Evolutionary conservation across 2,888 invertebrate genomes (phyloP), one percentile per base, ranked within the genome.

Genomic region (Oconnorella tubifera): DNA sequence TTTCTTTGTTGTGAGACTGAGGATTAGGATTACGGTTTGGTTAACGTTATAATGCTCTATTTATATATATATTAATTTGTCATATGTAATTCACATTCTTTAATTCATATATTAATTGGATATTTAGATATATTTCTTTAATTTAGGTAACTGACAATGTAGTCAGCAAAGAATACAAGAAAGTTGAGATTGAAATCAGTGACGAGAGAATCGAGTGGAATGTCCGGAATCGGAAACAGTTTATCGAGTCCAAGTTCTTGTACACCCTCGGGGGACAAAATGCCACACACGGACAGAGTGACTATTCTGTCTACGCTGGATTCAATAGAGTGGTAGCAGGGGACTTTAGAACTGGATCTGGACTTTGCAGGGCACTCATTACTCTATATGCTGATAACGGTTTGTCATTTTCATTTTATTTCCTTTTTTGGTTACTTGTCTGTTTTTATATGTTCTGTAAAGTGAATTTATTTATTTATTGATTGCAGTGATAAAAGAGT

Each of bases 301-400:
- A 78, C 53, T 68, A 75, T 64, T 66, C 71, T 66, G 71, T 79
- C 10, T 80, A 75, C 68, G 75, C 74, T 25, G 80, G 78, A 28
- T 75, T 80, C 68, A 80, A 80, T 66, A 70, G 79, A 29, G 78
- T 79, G 10, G 78, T 80, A 14, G 76, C 74, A n/a, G 78, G 77
- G 28, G 70, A 69, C 61, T 76, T 71, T 65, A 70, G 79, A 4
- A 73, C 70, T 56, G 80, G 80, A 3, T 75, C 75, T 25, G 80
- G 80, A 23, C 71, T 80, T 3, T 80, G 80, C 68, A 60, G 62
- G n/a, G 73, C 62, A 2, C 33, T 62, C 57, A 68, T 73, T 40
- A 66, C 65, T 2, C 63, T 71, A 1, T 40, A 63, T 28, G 63
- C 63, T 31, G 63, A 63, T 33, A 28, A 48, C 57, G 58, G 63